Evolutionary conservation across 2,888 invertebrate genomes (phyloP).

Genomic region (Corbicula japonica): DNA sequence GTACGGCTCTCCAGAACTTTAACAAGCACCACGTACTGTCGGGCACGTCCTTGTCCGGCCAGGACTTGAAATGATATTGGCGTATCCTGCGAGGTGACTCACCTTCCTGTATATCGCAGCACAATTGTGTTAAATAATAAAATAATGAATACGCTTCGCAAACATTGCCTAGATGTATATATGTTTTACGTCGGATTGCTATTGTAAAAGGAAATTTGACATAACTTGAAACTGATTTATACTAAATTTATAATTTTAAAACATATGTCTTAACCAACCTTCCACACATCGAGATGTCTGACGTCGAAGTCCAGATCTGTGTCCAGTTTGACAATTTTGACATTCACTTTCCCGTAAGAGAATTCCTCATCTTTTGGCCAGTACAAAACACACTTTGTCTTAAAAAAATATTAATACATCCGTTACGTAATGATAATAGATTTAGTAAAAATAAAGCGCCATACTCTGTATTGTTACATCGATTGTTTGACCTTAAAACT

Average conservation of each 20-base stretch:
- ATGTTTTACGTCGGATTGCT: background rate
- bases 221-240: too few species aligned
- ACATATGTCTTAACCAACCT: background rate
- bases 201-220: background rate
- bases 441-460: too few species aligned
- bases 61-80: conserved; percentile 51
- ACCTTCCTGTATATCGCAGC: conserved; percentile 8
- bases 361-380: conserved; percentile 10
- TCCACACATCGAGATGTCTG: background rate
- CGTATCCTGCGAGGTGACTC: conserved; percentile 6
- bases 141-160: too few species aligned
- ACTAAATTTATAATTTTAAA: too few species aligned
- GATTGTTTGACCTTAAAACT: too few species aligned
- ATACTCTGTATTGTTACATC: too few species aligned
- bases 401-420: too few species aligned
- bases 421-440: too few species aligned
- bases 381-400: conserved; percentile 22
- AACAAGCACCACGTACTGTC: conserved; percentile 49
- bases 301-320: background rate
- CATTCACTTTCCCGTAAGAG: background rate
- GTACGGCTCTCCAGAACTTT: conserved; percentile 41
- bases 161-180: background rate
- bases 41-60: conserved; percentile 56
- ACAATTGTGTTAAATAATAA: too few species aligned
- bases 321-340: background rate